These are phyloP conservation scores for Sciurus niger DNA, from an alignment of 2,113 vertebrate genomes.

Conservation along the genomic window DNA sequence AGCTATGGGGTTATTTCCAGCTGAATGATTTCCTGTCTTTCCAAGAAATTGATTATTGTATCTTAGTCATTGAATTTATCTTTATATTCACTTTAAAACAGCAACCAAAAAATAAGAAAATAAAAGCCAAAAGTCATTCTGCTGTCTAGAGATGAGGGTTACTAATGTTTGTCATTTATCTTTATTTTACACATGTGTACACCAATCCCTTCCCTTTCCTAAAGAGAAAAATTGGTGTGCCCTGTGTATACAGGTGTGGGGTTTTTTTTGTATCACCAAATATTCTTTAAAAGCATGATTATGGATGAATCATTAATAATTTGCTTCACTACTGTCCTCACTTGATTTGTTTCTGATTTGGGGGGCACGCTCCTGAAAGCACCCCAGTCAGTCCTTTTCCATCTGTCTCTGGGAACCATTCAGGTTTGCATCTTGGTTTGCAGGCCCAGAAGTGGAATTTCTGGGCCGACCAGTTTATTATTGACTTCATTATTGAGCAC, in stretches of 20 bases:
- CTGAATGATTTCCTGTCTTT: background rate
- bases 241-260: background rate
- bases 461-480: conserved; percentile 72
- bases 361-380: background rate
- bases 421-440: conserved; percentile 10
- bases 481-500: conserved; percentile 51
- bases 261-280: background rate
- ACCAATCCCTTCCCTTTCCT: background rate
- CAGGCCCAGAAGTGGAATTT: conserved; percentile 62
- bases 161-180: background rate
- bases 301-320: background rate
- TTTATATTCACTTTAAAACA: conserved; percentile 4
- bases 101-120: background rate
- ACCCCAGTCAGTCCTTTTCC: background rate
- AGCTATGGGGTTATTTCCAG: background rate
- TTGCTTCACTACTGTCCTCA: background rate
- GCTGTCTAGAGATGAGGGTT: background rate
- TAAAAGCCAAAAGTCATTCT: background rate
- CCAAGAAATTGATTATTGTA: background rate
- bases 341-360: background rate
- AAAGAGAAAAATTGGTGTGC: background rate
- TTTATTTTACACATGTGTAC: background rate
- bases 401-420: background rate
- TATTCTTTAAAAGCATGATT: background rate
- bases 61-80: background rate